Evolutionary conservation across 2,797 vertebrate species (phyloP), one percentile per base, ranked within the genome.

Genomic region (Catostomus latipinnis): DNA sequence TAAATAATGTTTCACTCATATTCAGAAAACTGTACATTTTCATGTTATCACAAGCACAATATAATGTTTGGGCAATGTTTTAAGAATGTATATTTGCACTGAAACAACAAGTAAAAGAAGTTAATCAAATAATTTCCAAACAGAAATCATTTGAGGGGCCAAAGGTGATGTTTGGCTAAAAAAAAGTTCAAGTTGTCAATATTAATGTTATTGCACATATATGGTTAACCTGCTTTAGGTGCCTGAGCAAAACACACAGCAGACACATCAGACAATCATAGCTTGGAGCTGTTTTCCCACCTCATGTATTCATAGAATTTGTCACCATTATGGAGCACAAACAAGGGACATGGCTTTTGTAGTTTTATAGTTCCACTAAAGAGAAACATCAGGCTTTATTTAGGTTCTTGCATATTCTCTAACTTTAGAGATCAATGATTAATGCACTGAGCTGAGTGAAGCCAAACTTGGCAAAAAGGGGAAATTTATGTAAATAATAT

Each of bases 401-500:
- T 46, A 46, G 62, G 5, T 57, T 57, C 4, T 46, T 48, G 11
- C 13, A 7, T 60, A 6, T 52, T 62, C 50, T 6, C 43, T 62
- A 74, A 54, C 65, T 74, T 78, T 56, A 56, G 69, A 76, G 79
- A 74, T 69, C 57, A 10, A 52, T 74, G 76, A 73, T 78, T 50
- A 80, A 68, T 68, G 71, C 70, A 60, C 60, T 10, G 10, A 74
- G 81, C 80, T 53, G 48, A 13, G 84, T 60, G 34, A 48, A 78
- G 86, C 83, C 72, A 49, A 73, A 48, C 6, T 74, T 87, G 74
- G 11, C 16, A 80, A 22, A 61, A 66, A 61, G 69, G 68, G 76
- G 57, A 88, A 87, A 92, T 90, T 88, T 91, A 93, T 92, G 92
- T 86, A 92, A 91, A 92, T 92, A 85, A 89, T 88, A 91, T 91